Conservation (phyloP, 1,140 invertebrate genomes). For the Tribolium castaneum region DNA sequence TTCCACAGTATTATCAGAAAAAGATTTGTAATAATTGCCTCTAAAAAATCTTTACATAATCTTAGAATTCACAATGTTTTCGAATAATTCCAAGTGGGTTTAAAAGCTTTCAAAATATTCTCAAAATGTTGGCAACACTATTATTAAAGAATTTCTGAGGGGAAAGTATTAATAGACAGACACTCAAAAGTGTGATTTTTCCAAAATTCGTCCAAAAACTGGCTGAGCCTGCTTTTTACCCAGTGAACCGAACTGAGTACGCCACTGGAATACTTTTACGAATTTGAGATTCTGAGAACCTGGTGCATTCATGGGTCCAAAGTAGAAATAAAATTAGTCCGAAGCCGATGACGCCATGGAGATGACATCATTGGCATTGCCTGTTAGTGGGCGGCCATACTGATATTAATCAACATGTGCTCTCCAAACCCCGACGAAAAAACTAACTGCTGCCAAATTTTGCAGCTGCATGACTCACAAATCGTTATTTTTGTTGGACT, state of each 20-base stretch:
- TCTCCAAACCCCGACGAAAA: constrained; percentile 8
- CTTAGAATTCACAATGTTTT: too few relatives aligned
- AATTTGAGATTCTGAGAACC: constrained; percentile 1
- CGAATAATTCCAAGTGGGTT: too few relatives aligned
- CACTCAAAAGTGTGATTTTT: too few relatives aligned
- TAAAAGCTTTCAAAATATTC: too few relatives aligned
- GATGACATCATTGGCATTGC: constrained; percentile 43
- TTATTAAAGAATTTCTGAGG: too few relatives aligned
- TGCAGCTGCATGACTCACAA: constrained; percentile 37
- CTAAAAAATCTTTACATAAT: too few relatives aligned
- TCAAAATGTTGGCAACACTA: too few relatives aligned
- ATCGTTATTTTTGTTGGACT: constrained; percentile 22
- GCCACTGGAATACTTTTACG: background rate
- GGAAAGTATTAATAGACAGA: too few relatives aligned
- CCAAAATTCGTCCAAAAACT: too few relatives aligned
- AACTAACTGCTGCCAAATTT: constrained; percentile 33
- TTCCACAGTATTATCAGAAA: too few relatives aligned
- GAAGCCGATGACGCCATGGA: constrained; percentile 25
- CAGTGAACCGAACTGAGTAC: background rate
- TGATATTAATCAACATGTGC: constrained; percentile 37
- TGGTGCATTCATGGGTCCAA: constrained; percentile 10
- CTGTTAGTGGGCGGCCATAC: constrained; percentile 29
- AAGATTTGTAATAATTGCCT: too few relatives aligned
- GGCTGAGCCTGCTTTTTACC: too few relatives aligned
- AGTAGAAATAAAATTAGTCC: constrained; percentile 2